phyloP scores from a whole-genome alignment of 2,888 invertebrate genomes.

The Chymomyza caudatula region DNA sequence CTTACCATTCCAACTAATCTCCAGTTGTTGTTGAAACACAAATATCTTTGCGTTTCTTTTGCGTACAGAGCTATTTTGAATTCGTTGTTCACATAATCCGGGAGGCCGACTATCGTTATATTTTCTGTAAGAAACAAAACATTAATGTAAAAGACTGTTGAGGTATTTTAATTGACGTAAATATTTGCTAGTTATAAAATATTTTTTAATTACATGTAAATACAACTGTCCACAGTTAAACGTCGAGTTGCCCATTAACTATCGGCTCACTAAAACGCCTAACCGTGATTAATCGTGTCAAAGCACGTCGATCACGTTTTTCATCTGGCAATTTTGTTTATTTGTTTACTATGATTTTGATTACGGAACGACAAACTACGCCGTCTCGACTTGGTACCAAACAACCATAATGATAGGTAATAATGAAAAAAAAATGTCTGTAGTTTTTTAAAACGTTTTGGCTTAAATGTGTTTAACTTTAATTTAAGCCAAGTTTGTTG shows the following conservation, averaged over 20 bases:
- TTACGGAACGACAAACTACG: neutral
- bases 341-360: neutral
- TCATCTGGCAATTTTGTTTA: neutral
- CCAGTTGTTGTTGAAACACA: conserved; percentile 87
- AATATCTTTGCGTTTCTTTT: conserved; percentile 85
- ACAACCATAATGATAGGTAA: neutral
- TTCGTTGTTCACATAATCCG: conserved; percentile 76
- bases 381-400: neutral
- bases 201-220: conserved; percentile 63
- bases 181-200: conserved; percentile 55
- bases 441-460: neutral
- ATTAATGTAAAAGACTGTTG: conserved; percentile 2
- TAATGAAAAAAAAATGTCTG: neutral
- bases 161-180: conserved; percentile 35
- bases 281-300: conserved; percentile 36
- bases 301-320: conserved; percentile 15
- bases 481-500: neutral
- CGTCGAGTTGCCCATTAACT: neutral
- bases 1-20: conserved; percentile 85
- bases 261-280: neutral
- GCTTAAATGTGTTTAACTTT: neutral
- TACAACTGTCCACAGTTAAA: conserved; percentile 15
- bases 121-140: conserved; percentile 72
- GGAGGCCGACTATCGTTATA: conserved; percentile 78
- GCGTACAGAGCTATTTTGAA: conserved; percentile 80